Percentiles rank a stretch among this genome's conserved stretches.
phyloP scores from a whole-genome alignment of 2,888 invertebrate genomes.

The Melinaea menophilus region DNA sequence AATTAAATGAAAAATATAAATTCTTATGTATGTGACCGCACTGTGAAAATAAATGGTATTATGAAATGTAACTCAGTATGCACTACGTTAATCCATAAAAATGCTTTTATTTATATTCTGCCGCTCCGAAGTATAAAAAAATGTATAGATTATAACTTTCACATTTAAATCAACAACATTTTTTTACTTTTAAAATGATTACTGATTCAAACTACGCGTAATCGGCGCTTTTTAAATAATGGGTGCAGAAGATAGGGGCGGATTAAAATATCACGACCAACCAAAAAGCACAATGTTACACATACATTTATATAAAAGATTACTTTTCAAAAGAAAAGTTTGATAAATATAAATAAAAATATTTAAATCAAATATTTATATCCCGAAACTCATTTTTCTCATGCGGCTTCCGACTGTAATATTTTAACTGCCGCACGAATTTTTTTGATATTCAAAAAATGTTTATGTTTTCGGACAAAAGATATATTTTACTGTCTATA shows the following conservation, averaged over 20 bases:
- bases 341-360: constrained; percentile 9
- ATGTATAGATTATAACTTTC: too few species aligned
- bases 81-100: too few species aligned
- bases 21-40: too few species aligned
- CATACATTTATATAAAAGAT: constrained; percentile 19
- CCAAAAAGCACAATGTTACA: constrained; percentile 11
- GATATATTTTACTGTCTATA: background rate
- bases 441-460: background rate
- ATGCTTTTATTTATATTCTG: too few species aligned
- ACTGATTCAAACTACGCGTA: too few species aligned
- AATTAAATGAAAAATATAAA: too few species aligned
- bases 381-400: background rate
- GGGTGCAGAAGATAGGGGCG: background rate
- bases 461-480: background rate
- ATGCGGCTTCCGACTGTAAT: constrained; percentile 2
- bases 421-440: background rate
- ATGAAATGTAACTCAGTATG: too few species aligned
- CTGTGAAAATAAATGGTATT: too few species aligned
- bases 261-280: background rate
- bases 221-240: background rate
- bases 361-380: constrained; percentile 2
- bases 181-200: too few species aligned
- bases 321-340: constrained; percentile 16
- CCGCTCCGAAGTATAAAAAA: too few species aligned
- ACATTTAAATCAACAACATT: too few species aligned